Base-by-base conservation (phyloP, 2,797 vertebrate genomes). In the Sparidentex hasta region DNA sequence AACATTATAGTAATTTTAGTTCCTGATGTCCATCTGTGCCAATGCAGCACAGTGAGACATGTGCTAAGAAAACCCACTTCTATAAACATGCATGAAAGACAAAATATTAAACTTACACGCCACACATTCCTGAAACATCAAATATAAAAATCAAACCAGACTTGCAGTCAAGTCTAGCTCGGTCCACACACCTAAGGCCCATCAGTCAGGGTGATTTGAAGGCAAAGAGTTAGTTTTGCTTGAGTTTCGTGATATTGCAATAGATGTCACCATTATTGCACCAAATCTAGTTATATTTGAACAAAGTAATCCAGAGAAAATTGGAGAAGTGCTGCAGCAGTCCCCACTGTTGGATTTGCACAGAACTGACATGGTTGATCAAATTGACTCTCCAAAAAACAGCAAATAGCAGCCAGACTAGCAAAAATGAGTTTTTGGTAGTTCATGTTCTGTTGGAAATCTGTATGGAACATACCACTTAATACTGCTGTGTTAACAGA, bases 1-100 rank as follows among this genome's bases (percentile, higher is more conserved):
- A 71, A 68, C 67, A 57, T 69, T 43, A 38, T 74, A 47, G 67
- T 62, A 2, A 47, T 57, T 51, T 33, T 50, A 29, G 21, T 5
- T 17, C 17, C 54, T 46, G 27, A 3, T 50, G 50, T 65, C 67
- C 38, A 57, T 51, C 63, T n/a, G 29, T 6, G 11, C 44, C 47
- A 43, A 21, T 21, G 21, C 2, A 21, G 23, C 6, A 63, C 25
- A 52, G 25, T 13, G 43, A 33, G 21, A 8, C 16, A 44, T 13
- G 11, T 54, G 7, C n/a, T 54, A 7, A 46, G 11, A n/a, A 38
- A 38, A 38, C 33, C 33, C 0, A 21, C 14, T 62, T 33, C 21
- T 25, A 21, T n/a, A 23, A 43, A 66, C 20, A 48, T 38, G 27
- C 7, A 27, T 44, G 20, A 54, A 1, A n/a, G 3, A 29, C 25